Evolutionary conservation across 2,888 invertebrate species (phyloP).

Genomic region (Linnaemya tessellans): DNA sequence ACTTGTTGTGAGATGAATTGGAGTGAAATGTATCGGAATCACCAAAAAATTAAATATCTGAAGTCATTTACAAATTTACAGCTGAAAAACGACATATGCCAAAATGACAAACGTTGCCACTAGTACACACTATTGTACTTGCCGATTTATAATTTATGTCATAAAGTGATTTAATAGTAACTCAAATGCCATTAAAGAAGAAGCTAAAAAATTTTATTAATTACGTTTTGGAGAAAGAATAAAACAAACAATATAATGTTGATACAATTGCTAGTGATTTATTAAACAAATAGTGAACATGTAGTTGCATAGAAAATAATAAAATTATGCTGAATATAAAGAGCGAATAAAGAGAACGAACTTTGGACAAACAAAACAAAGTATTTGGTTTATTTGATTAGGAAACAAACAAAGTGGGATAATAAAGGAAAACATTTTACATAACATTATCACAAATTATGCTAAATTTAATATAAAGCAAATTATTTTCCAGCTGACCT

Average conservation of each 20-base stretch:
- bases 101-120: no score
- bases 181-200: no score
- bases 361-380: constrained; percentile 20
- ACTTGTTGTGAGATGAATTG: no score
- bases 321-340: constrained; percentile 4
- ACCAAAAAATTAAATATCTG: no score
- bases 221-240: background rate
- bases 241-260: background rate
- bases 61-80: no score
- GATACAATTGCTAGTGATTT: background rate
- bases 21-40: no score
- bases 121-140: no score
- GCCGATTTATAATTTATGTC: no score
- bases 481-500: constrained; percentile 72
- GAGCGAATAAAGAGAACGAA: constrained; percentile 2
- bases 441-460: constrained; percentile 68
- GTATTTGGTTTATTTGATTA: constrained; percentile 38
- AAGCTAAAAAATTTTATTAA: no score
- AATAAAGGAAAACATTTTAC: constrained; percentile 36
- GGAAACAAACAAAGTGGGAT: constrained; percentile 8
- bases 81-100: no score
- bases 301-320: background rate
- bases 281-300: background rate
- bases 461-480: constrained; percentile 68
- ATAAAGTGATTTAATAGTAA: no score